Evolutionary conservation across 2,113 vertebrate species (phyloP), one percentile per base, ranked within the genome.

Genomic region (Tricholaema leucomelas): DNA sequence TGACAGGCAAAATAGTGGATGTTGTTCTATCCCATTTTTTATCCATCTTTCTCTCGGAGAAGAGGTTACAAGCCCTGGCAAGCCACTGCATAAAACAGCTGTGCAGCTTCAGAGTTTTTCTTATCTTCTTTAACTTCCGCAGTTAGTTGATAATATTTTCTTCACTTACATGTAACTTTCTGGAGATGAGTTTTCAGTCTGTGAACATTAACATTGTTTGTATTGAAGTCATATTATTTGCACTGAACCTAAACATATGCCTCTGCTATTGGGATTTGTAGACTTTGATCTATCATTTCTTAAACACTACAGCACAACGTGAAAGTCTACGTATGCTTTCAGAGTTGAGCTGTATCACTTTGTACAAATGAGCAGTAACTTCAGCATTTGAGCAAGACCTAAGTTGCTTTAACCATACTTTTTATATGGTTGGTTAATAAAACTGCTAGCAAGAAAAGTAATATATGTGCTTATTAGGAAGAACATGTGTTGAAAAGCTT

Each of bases 31-130:
- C 65, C 27, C 21, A 4, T 91, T 66, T 56, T 90, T 88, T 73
- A 73, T 71, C 28, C 63, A 70, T 38, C 38, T 86, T 90, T 92
- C 84, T 75, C 67, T 91, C 88, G 58, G 52, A 59, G 58, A 83
- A 73, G 64, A 82, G 16, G 30, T 93, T 95, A 85, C 52, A 88
- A 85, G 67, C 63, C 36, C 88, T 91, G 78, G 67, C 56, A 81
- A 86, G 58, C 30, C 78, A 64, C 55, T 83, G 54, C 46, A 27
- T 82, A 52, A 91, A 91, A 50, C 42, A 80, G 35, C 79, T 78
- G 58, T 77, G 42, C 59, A 55, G 31, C n/a, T 28, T 35, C 56
- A 65, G 55, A 61, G 33, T 40, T 82, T 91, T 89, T 77, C 70
- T 77, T 88, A 72, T 15, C 31, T 78, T 28, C 71, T 94, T 92